Conservation (phyloP, 2,113 vertebrate genomes). For the Microtus pennsylvanicus region DNA sequence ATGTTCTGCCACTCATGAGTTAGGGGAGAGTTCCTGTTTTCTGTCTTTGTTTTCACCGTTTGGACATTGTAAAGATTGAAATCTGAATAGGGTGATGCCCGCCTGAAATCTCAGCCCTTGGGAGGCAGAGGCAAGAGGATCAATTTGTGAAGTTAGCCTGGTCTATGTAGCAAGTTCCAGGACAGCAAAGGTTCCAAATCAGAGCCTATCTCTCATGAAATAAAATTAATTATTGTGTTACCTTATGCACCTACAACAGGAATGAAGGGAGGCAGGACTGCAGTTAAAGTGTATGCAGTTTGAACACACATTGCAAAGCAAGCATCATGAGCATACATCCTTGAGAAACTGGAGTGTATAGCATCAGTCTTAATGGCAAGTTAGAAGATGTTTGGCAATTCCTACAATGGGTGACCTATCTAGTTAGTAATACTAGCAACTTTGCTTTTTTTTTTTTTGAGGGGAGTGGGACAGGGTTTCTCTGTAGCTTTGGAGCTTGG, state of each 20-base stretch:
- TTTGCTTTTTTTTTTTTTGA: too few relatives aligned
- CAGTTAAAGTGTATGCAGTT: background rate
- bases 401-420: background rate
- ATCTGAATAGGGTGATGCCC: background rate
- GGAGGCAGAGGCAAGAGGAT: background rate
- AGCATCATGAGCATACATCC: background rate
- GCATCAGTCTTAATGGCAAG: background rate
- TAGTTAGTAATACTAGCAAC: background rate
- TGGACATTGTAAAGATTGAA: background rate
- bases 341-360: background rate
- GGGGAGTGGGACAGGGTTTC: too few relatives aligned
- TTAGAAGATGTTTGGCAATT: background rate
- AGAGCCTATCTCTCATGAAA: background rate
- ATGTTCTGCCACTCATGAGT: constrained; percentile 6
- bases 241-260: background rate
- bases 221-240: background rate
- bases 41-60: background rate
- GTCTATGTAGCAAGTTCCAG: background rate
- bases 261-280: background rate
- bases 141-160: background rate
- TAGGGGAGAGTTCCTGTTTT: background rate
- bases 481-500: too few relatives aligned
- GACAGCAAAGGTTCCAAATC: background rate
- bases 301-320: background rate
- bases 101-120: background rate